These are phyloP conservation scores for Himalopsyche phryganea DNA, from an alignment of 1,140 invertebrate genomes.

Conservation along the genomic window DNA sequence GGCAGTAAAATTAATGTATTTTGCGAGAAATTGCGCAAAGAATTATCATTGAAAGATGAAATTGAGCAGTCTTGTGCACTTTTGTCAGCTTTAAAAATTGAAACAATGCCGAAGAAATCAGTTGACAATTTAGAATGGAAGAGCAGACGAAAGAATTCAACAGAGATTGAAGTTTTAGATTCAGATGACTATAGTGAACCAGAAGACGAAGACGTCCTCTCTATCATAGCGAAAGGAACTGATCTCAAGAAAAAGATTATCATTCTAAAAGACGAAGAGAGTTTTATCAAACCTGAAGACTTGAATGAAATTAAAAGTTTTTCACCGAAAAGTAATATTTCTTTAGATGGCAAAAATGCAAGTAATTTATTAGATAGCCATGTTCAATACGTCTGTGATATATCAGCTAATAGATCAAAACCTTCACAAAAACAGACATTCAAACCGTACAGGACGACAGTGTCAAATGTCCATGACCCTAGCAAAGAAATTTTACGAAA, in stretches of 20 bases:
- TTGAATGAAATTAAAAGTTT: conserved; percentile 51
- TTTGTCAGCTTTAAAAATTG: conserved; percentile 60
- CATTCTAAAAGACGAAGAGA: conserved; percentile 51
- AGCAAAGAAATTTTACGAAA: conserved; percentile 59
- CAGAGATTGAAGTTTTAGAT: conserved; percentile 50
- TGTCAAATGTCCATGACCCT: conserved; percentile 59
- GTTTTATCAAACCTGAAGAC: conserved; percentile 60
- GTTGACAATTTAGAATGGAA: conserved; percentile 67
- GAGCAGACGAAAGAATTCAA: conserved; percentile 47
- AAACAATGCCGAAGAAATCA: conserved; percentile 31
- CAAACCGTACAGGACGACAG: conserved; percentile 64
- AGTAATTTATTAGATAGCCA: conserved; percentile 48
- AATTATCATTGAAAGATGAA: conserved; percentile 56
- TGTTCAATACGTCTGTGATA: conserved; percentile 58
- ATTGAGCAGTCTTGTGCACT: conserved; percentile 57
- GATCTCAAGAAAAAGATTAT: conserved; percentile 58
- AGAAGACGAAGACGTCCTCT: conserved; percentile 59
- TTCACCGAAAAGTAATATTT: conserved; percentile 1
- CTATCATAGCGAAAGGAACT: conserved; percentile 61
- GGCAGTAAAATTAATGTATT: conserved; percentile 61
- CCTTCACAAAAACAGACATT: conserved; percentile 48
- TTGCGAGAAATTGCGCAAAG: conserved; percentile 53
- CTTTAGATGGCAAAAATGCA: conserved; percentile 2
- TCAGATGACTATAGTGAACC: conserved; percentile 63
- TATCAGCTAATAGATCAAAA: conserved; percentile 50